Evolutionary conservation across 1,140 invertebrate species (phyloP), one percentile per base, ranked within the genome.

Genomic region (Rhagoletis zephyria): DNA sequence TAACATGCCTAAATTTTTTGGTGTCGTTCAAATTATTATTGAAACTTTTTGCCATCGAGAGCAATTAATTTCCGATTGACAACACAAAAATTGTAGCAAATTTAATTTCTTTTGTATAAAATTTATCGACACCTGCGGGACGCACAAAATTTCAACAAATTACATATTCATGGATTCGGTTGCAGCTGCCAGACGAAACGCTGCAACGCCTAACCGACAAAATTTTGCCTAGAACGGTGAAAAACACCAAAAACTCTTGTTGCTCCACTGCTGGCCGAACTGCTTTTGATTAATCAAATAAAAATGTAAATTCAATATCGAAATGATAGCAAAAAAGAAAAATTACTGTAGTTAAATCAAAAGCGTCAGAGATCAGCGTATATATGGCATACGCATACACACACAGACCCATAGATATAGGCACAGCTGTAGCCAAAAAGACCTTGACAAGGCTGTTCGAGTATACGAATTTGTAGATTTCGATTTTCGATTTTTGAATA

Each of bases 201-300:
- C 30, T 30, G 30, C 30, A 56, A 19, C 48, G 74, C 4, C 19
- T 56, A 51, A 81, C n/a, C 48, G n/a, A 3, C 12, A 56, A 59
- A 56, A 56, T 16, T 30, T 30, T 30, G 30, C 1, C 16, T 12
- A 59, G 51, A 56, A 59, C 48, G 12, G 3, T 48, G 19, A 81
- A 42, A 9, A 14, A 63, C 14, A 40, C 6, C 64, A 67, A 19
- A 67, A 70, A 48, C 45, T 42, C 42, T 30, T 30, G 1, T 30
- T 30, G 70, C 70, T 48, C 10, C 3, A 12, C 74, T 56, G 74
- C 74, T 81, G 74, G 74, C 56, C 48, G 74, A 4, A 30, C 74
- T n/a, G 42, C 48, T 81, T 81, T 81, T 81, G 51, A 81, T 81
- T 56, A 81, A 81, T 81, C 74, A 56, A 81, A 81, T 81, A 42